These are phyloP conservation scores for Bombus fervidus DNA, from an alignment of 1,140 invertebrate genomes.

Conservation along the genomic window DNA sequence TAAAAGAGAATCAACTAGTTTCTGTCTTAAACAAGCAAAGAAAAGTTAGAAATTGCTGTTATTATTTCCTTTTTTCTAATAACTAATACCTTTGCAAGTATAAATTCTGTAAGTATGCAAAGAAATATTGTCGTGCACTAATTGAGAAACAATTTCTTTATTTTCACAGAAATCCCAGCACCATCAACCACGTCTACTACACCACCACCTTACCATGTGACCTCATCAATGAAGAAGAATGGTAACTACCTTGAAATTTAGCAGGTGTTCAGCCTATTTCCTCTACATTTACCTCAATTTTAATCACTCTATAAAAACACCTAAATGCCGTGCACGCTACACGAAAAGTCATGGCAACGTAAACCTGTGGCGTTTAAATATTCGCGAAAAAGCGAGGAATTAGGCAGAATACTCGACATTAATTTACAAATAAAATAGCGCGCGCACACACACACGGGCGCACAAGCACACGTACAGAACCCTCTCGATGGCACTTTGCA, in stretches of 20 bases:
- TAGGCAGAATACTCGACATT: slow-evolving; percentile 43
- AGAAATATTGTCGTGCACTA: neutral
- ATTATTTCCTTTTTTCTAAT: neutral
- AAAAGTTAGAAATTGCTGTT: neutral
- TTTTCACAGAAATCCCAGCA: slow-evolving; percentile 86
- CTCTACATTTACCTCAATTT: neutral
- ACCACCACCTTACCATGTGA: slow-evolving; percentile 80
- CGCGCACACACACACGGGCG: rapidly evolving
- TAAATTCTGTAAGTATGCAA: neutral
- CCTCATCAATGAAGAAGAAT: slow-evolving; percentile 72
- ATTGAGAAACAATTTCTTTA: slow-evolving; percentile 4
- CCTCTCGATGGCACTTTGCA: neutral
- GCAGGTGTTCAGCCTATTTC: slow-evolving; percentile 1
- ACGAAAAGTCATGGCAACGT: no score
- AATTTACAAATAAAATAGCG: slow-evolving; percentile 20
- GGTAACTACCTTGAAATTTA: slow-evolving; percentile 66
- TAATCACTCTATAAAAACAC: no score
- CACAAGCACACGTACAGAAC: neutral
- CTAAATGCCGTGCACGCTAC: no score
- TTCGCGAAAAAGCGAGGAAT: slow-evolving; percentile 31
- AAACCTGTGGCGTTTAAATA: neutral
- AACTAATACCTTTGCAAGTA: neutral
- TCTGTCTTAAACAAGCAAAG: neutral
- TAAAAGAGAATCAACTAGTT: neutral
- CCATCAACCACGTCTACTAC: slow-evolving; percentile 87